These are phyloP conservation scores for Lycopodina hypogea DNA, from an alignment of 37 sponge, comb jelly and placozoan species.

Conservation along the genomic window DNA sequence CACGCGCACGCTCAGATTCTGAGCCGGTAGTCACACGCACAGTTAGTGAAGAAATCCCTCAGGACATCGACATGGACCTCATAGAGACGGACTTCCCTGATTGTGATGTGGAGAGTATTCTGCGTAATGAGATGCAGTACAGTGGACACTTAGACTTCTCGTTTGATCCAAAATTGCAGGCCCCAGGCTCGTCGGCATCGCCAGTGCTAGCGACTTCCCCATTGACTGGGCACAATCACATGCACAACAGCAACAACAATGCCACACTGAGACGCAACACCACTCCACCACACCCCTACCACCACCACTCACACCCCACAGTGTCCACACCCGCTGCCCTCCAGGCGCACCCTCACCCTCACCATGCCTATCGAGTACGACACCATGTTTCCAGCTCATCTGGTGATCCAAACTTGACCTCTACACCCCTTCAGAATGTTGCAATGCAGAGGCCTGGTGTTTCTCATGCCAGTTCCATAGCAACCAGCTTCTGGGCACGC, in stretches of 20 bases:
- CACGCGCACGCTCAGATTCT: conserved; percentile 64
- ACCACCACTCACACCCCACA: neutral
- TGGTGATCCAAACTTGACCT: conserved; percentile 56
- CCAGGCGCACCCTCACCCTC: neutral
- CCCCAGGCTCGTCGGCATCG: too few relatives aligned
- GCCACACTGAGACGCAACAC: neutral
- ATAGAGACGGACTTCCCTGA: conserved; percentile 28
- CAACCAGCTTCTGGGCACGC: conserved; percentile 2
- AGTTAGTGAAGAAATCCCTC: conserved; percentile 10
- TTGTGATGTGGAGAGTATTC: conserved; percentile 54
- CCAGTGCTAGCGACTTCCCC: neutral
- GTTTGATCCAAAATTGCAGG: conserved; percentile 9
- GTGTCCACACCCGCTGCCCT: neutral
- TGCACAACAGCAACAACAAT: neutral
- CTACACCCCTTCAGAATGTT: conserved; percentile 19
- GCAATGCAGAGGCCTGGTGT: conserved; percentile 21
- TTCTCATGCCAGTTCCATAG: neutral
- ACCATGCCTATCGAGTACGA: neutral
- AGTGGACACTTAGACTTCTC: conserved; percentile 54
- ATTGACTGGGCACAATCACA: neutral
- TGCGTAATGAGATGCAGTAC: conserved; percentile 48
- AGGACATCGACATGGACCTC: conserved; percentile 61
- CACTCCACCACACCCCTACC: neutral
- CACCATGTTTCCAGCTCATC: conserved; percentile 10
- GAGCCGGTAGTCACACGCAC: conserved; percentile 33